Percentiles rank a stretch among this genome's conserved stretches.
phyloP scores from a whole-genome alignment of 2,113 vertebrate genomes.

The Malurus elegans region DNA sequence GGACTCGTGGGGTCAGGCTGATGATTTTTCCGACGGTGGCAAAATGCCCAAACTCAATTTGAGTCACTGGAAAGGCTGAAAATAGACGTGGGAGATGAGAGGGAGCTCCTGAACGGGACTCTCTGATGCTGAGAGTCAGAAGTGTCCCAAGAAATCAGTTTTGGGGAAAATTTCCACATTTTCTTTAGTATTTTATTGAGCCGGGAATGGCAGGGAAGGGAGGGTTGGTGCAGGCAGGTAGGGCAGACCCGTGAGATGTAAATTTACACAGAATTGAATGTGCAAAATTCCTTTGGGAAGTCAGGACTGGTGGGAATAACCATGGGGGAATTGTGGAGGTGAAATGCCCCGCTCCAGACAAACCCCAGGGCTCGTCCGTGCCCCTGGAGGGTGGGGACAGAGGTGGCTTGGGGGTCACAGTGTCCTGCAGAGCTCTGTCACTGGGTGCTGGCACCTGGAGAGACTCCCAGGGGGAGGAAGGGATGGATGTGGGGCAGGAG shows the following conservation, averaged over 20 bases:
- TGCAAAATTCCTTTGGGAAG: background rate
- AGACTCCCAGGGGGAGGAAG: no score
- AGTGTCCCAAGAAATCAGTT: background rate
- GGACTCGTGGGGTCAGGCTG: background rate
- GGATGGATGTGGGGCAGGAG: background rate
- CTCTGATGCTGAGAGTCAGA: fast-evolving
- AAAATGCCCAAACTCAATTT: background rate
- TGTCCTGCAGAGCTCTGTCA: no score
- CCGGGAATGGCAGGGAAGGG: background rate
- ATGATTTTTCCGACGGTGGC: background rate
- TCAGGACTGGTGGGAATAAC: background rate
- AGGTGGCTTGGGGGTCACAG: no score
- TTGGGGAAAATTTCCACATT: background rate
- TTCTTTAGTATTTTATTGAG: background rate
- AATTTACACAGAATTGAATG: background rate
- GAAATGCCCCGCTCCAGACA: no score
- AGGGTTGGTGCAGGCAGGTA: background rate
- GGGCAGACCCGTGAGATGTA: background rate
- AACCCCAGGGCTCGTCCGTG: no score
- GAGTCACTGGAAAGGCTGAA: background rate
- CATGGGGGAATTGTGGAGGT: fast-evolving
- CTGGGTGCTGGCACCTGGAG: no score
- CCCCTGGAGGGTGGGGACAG: no score
- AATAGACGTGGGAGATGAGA: background rate
- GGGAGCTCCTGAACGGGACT: background rate